Conservation (phyloP, 2,888 invertebrate species). For the Eupithecia centaureata region DNA sequence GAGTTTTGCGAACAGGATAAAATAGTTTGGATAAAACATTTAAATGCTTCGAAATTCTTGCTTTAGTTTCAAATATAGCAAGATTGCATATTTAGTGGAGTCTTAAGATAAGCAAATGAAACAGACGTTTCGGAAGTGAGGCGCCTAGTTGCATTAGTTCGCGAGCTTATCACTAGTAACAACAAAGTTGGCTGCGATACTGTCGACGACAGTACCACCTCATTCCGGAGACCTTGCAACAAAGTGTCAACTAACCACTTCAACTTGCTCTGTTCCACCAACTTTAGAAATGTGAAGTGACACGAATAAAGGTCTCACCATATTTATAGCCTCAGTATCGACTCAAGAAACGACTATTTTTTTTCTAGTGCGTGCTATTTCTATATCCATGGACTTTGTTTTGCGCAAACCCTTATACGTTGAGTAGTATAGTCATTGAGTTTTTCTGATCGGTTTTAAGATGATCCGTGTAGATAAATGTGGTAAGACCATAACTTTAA, state of each 20-base stretch:
- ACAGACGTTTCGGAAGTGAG: slow-evolving; percentile 39
- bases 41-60: not conserved
- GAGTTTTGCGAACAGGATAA: not conserved
- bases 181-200: slow-evolving; percentile 55
- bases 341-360: not conserved
- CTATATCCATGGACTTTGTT: too few relatives aligned
- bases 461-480: not conserved
- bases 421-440: not conserved
- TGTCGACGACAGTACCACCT: slow-evolving; percentile 62
- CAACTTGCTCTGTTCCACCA: slow-evolving; percentile 57
- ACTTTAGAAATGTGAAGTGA: slow-evolving; percentile 60
- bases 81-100: slow-evolving; percentile 26
- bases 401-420: not conserved
- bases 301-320: slow-evolving; percentile 55
- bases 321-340: not conserved
- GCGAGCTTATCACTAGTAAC: slow-evolving; percentile 55
- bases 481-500: slow-evolving; percentile 41
- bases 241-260: slow-evolving; percentile 72
- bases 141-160: slow-evolving; percentile 47
- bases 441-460: not conserved
- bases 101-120: slow-evolving; percentile 42
- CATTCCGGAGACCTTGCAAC: slow-evolving; percentile 66
- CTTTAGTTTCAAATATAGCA: slow-evolving; percentile 24
- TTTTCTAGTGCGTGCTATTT: too few relatives aligned
- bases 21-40: slow-evolving; percentile 7